Conservation (phyloP, 2,113 vertebrate species). For the Sakesphorus luctuosus region DNA sequence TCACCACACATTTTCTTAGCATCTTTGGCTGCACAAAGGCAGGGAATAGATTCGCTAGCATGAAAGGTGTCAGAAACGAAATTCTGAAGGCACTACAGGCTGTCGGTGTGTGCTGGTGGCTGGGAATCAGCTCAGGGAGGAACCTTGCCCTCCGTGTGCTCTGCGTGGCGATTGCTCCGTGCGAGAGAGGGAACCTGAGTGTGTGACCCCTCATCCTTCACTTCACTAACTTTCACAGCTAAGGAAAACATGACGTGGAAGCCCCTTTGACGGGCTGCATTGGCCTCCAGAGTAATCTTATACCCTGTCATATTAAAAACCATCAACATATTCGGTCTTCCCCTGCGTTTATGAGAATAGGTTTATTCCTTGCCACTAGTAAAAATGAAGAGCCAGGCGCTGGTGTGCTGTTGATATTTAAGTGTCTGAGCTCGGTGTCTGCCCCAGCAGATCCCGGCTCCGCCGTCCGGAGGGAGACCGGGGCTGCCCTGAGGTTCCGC, state of each 20-base stretch:
- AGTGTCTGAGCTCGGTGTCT: not conserved
- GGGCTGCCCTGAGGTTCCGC: not conserved
- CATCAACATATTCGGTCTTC: not conserved
- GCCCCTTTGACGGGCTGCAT: not conserved
- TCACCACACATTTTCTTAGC: not conserved
- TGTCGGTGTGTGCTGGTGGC: fast-evolving
- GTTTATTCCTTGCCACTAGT: not conserved
- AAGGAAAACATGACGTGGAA: not conserved
- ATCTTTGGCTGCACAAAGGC: not conserved
- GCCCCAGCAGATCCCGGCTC: not conserved
- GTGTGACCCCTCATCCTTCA: not conserved
- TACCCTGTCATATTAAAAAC: not conserved
- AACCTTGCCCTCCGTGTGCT: not conserved
- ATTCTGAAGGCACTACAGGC: fast-evolving
- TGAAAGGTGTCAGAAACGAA: not conserved
- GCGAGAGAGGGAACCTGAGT: not conserved
- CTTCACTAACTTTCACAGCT: not conserved
- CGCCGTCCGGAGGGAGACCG: not conserved
- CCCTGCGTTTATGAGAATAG: not conserved
- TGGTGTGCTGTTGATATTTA: not conserved
- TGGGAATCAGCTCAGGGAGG: not conserved
- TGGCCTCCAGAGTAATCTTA: not conserved
- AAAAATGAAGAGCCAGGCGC: not conserved
- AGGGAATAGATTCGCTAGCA: not conserved
- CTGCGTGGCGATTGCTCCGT: not conserved